These are phyloP conservation scores for Oenanthe melanoleuca DNA, from an alignment of 2,113 vertebrate species.

Conservation along the genomic window DNA sequence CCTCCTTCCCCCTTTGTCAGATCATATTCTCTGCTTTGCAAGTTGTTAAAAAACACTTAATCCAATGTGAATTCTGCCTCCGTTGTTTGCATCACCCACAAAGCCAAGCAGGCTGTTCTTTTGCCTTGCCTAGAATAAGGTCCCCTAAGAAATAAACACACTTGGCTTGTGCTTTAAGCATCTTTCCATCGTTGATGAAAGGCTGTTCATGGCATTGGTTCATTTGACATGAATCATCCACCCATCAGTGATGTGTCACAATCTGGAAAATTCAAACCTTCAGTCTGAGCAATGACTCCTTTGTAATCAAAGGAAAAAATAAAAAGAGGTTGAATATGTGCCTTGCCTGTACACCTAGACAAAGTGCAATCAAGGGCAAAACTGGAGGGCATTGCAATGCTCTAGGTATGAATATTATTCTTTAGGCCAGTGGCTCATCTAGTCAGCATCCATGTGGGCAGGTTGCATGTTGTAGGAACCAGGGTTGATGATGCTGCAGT, in stretches of 20 bases:
- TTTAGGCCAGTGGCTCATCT: neutral
- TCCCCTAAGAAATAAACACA: neutral
- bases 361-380: neutral
- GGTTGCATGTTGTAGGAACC: neutral
- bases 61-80: neutral
- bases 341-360: neutral
- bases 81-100: neutral
- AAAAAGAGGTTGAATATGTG: neutral
- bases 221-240: neutral
- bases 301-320: neutral
- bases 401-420: neutral
- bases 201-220: neutral
- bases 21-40: neutral
- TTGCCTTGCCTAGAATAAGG: neutral
- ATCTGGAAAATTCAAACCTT: neutral
- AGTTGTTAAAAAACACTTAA: constrained; percentile 1
- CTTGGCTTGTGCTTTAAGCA: neutral
- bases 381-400: neutral
- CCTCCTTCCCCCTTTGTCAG: neutral
- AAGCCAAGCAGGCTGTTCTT: constrained; percentile 5
- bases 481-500: neutral
- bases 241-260: neutral
- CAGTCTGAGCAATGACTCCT: neutral
- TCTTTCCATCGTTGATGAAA: neutral
- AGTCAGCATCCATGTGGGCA: neutral